Evolutionary conservation across 2,797 vertebrate species (phyloP).

Genomic region (Fistularia commersonii): DNA sequence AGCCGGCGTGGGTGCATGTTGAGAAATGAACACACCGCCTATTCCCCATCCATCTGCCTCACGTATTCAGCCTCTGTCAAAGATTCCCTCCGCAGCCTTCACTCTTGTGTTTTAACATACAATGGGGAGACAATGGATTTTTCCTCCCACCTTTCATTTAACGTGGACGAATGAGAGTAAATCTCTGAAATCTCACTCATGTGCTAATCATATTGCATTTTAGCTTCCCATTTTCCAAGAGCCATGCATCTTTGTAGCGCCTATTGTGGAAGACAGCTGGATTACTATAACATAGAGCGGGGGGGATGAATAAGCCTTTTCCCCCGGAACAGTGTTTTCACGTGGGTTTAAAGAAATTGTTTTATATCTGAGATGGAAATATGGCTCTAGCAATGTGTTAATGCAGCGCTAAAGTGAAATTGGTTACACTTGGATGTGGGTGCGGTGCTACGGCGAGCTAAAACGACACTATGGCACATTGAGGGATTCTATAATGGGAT

Average conservation of each 20-base stretch:
- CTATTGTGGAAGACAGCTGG: conserved; percentile 27
- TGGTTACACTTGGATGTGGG: conserved; percentile 33
- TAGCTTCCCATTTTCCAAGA: conserved; percentile 17
- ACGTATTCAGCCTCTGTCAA: conserved; percentile 33
- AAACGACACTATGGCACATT: conserved; percentile 27
- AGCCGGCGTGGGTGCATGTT: conserved; percentile 16
- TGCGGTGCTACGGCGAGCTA: conserved; percentile 31
- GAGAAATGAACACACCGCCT: conserved; percentile 23
- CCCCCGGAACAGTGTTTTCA: conserved; percentile 17
- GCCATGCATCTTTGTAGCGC: conserved; percentile 7
- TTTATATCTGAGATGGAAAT: conserved; percentile 18
- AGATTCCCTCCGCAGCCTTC: conserved; percentile 1
- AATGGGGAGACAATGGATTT: conserved; percentile 35
- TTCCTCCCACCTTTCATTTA: conserved; percentile 35
- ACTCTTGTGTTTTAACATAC: conserved; percentile 26
- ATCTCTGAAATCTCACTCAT: conserved; percentile 26
- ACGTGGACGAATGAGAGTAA: conserved; percentile 12
- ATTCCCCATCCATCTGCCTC: conserved; percentile 18
- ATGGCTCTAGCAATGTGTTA: conserved; percentile 15
- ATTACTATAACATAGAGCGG: conserved; percentile 40
- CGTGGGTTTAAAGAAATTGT: conserved; percentile 8
- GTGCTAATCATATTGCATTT: conserved; percentile 30
- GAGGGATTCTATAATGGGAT: conserved; percentile 18
- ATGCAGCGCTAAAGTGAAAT: conserved; percentile 15
- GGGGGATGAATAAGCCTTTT: conserved; percentile 27